phyloP scores from a whole-genome alignment of 2,888 invertebrate species.

The Pedicia rivosa region DNA sequence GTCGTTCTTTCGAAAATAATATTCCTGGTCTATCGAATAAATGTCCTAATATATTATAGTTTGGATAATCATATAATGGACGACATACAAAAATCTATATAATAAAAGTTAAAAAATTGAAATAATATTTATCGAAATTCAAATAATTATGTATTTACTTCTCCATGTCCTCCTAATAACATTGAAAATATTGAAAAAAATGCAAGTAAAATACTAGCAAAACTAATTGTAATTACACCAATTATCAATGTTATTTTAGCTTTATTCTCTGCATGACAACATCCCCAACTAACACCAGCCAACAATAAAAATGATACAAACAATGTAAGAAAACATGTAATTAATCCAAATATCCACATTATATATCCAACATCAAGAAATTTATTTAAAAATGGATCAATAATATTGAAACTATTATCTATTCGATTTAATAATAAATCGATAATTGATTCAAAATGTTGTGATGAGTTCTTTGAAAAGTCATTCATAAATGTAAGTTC shows the following conservation, averaged over 20 bases:
- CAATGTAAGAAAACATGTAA: conserved; percentile 22
- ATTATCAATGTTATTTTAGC: conserved; percentile 25
- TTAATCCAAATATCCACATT: conserved; percentile 27
- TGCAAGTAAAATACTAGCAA: conserved; percentile 25
- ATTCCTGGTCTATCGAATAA: conserved; percentile 51
- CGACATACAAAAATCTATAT: conserved; percentile 61
- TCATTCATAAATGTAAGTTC: conserved; percentile 18
- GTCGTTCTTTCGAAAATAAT: conserved; percentile 34
- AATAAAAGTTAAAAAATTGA: too few species aligned
- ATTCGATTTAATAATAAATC: conserved; percentile 19
- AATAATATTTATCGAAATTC: too few species aligned
- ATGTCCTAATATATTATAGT: conserved; percentile 44
- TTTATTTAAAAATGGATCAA: conserved; percentile 16
- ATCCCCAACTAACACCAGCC: conserved; percentile 25
- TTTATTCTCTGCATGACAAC: conserved; percentile 27
- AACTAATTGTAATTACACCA: conserved; percentile 23
- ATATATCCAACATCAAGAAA: conserved; percentile 21
- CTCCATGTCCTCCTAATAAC: conserved; percentile 29
- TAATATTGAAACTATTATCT: conserved; percentile 22
- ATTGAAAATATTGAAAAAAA: conserved; percentile 25
- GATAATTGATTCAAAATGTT: conserved; percentile 21
- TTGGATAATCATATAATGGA: conserved; percentile 48
- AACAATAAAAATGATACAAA: conserved; percentile 26
- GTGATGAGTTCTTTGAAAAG: conserved; percentile 27
- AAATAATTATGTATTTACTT: too few species aligned